These are phyloP conservation scores for Pavo muticus DNA, from an alignment of 2,113 vertebrate genomes.

Conservation along the genomic window DNA sequence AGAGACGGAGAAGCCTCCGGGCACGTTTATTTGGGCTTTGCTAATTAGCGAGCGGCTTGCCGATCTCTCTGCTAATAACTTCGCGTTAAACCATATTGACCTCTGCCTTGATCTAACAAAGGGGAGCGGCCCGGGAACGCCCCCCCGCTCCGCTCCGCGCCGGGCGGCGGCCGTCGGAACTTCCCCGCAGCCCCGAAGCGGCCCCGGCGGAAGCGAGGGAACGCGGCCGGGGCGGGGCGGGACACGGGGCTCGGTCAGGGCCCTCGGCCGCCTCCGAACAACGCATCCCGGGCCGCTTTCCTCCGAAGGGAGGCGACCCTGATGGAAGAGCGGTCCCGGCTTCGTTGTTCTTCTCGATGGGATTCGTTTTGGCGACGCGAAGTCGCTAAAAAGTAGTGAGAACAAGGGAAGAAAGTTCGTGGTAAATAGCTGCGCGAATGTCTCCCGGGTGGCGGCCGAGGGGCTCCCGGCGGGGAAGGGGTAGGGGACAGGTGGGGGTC, in stretches of 20 bases:
- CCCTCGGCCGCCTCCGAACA: background rate
- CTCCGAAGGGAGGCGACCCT: background rate
- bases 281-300: background rate
- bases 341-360: background rate
- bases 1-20: slow-evolving; percentile 74
- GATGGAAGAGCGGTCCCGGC: background rate
- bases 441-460: no score
- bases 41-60: slow-evolving; percentile 84
- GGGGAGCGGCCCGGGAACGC: slow-evolving; percentile 62
- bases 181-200: background rate
- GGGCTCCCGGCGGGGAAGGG: background rate
- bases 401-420: background rate
- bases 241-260: background rate
- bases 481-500: no score
- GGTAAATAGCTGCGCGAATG: background rate
- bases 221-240: background rate
- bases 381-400: background rate
- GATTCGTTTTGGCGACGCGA: background rate
- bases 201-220: background rate
- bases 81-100: slow-evolving; percentile 83
- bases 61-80: slow-evolving; percentile 83
- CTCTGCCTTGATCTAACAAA: slow-evolving; percentile 81
- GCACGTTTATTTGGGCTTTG: slow-evolving; percentile 83
- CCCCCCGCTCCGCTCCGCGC: slow-evolving; percentile 62
- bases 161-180: background rate